A percentile compares a stretch with the other conserved stretches of the same genome.
Conservation (phyloP, 2,113 vertebrate genomes). For the Pachypanchax playfairii region DNA sequence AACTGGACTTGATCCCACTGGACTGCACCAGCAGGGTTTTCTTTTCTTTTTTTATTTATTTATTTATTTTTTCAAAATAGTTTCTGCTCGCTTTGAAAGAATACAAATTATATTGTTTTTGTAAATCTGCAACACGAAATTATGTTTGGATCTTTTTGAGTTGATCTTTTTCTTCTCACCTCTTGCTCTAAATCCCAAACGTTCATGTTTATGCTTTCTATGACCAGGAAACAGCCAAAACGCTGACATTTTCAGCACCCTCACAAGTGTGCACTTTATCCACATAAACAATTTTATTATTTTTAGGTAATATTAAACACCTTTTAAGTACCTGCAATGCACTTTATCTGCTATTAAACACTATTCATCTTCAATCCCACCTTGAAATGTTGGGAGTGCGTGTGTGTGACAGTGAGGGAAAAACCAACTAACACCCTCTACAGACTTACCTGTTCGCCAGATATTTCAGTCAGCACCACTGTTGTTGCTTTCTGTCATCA, state of each 20-base stretch:
- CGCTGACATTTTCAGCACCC: conserved; percentile 34
- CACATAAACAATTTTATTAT: conserved; percentile 12
- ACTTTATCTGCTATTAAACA: conserved; percentile 22
- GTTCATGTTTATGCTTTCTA: conserved; percentile 6
- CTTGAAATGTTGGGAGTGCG: background rate
- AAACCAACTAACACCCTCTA: conserved; percentile 25
- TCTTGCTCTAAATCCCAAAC: conserved; percentile 30
- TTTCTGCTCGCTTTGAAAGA: background rate
- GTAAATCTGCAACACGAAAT: background rate
- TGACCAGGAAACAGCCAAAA: conserved; percentile 19
- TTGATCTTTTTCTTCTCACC: conserved; percentile 12
- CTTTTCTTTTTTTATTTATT: no score
- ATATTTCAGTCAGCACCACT: conserved; percentile 43
- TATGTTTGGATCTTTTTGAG: background rate
- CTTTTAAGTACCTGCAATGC: conserved; percentile 8
- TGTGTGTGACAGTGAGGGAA: conserved; percentile 3
- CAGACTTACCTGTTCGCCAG: conserved; percentile 66
- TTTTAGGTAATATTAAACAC: background rate
- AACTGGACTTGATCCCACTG: background rate
- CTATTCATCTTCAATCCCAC: conserved; percentile 8
- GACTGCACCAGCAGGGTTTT: background rate
- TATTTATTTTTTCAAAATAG: background rate
- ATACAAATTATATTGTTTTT: background rate
- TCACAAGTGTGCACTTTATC: conserved; percentile 26
- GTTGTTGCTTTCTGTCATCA: conserved; percentile 37